Conservation (phyloP, 2,888 invertebrate species). For the Dicycla oo region DNA sequence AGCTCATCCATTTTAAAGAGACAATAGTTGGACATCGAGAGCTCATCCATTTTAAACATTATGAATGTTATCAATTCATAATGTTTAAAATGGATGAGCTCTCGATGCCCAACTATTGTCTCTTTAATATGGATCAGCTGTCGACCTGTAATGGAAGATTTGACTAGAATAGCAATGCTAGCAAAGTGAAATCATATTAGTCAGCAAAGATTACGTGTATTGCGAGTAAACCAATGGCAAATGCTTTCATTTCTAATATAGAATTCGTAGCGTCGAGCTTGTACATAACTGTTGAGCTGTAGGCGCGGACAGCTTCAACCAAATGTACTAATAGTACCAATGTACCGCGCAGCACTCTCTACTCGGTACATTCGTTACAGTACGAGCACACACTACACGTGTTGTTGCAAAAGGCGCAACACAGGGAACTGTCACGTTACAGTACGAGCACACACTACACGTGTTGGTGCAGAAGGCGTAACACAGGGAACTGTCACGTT, state of each 20-base stretch:
- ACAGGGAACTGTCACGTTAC: no score
- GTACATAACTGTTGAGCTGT: slow-evolving; percentile 6
- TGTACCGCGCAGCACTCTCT: slow-evolving; percentile 1
- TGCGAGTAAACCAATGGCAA: not conserved
- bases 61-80: no score
- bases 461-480: no score
- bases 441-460: no score
- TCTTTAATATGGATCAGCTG: no score
- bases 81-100: no score
- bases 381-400: not conserved
- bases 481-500: no score
- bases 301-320: not conserved
- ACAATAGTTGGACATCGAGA: no score
- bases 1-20: no score
- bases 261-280: not conserved
- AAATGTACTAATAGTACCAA: slow-evolving; percentile 18
- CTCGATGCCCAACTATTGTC: no score
- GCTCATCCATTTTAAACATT: no score
- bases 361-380: not conserved
- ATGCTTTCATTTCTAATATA: not conserved
- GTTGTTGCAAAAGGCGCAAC: slow-evolving; percentile 10
- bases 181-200: not conserved
- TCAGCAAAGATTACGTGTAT: not conserved
- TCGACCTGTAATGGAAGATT: no score
- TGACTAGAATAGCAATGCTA: not conserved